Conservation (phyloP, 1,140 invertebrate genomes). For the Calycopis cecrops region DNA sequence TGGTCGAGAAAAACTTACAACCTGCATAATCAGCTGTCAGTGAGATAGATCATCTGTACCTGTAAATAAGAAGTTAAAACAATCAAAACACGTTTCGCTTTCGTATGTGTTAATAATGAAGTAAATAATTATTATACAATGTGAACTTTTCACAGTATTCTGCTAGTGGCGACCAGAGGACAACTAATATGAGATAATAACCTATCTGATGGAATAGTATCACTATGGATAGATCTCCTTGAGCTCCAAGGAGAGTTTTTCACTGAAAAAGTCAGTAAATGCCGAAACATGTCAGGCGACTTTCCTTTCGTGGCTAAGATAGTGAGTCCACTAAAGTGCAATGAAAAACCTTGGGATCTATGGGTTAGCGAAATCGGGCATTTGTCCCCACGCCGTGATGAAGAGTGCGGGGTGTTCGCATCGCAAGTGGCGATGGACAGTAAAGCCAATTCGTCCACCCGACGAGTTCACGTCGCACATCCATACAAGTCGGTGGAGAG, state of each 20-base stretch:
- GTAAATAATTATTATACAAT: constrained; percentile 46
- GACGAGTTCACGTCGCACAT: constrained; percentile 40
- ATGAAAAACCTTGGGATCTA: constrained; percentile 72
- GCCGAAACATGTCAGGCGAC: constrained; percentile 61
- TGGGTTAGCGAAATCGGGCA: constrained; percentile 70
- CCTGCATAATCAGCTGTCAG: constrained; percentile 76
- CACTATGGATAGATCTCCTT: constrained; percentile 57
- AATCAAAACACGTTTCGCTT: constrained; percentile 63
- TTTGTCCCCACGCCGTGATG: constrained; percentile 56
- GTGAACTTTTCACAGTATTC: constrained; percentile 40
- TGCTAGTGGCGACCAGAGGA: constrained; percentile 38
- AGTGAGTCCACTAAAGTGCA: constrained; percentile 65
- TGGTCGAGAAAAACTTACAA: constrained; percentile 72
- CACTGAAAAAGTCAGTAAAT: constrained; percentile 36
- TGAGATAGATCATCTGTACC: constrained; percentile 75
- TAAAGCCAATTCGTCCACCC: constrained; percentile 37
- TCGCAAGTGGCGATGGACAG: constrained; percentile 45
- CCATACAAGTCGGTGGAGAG: constrained; percentile 44
- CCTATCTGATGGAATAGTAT: constrained; percentile 58
- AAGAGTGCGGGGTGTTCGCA: constrained; percentile 42
- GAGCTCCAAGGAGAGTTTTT: constrained; percentile 43
- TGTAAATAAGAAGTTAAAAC: constrained; percentile 73
- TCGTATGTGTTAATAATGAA: constrained; percentile 51
- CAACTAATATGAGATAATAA: constrained; percentile 72
- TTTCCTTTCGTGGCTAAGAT: constrained; percentile 56